Evolutionary conservation across 2,888 invertebrate species (phyloP), one percentile per base, ranked within the genome.

Genomic region (Isoperla grammatica): DNA sequence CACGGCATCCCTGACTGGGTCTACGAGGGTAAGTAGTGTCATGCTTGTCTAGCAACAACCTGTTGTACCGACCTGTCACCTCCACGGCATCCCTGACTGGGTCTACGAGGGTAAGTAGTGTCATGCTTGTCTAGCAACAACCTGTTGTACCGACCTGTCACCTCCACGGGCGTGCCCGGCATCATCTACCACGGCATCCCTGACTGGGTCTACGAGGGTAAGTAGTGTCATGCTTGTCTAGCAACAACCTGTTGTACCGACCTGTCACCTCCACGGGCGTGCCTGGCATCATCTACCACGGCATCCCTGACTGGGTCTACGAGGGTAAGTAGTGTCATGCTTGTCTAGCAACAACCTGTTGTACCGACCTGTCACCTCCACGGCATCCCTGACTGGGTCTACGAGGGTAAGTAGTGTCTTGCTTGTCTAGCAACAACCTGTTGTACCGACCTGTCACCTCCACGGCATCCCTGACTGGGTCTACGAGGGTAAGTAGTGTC

Each of bases 141-240:
- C 70, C 82, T 93, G 64, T 92, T 81, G 75, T 91, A 89, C 70
- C 84, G 87, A 67, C 72, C 76, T 17, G 69, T 91, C 37, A 90
- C 92, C 0, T 74, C 71, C 0, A 83, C 80, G 66, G 87, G 86
- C 1, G 69, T 74, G 15, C 74, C 78, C 50, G 80, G 82, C 35
- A 80, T 81, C 8, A 78, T 91, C 56, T 87, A 87, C 70, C 88
- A 95, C 72, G 95, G 94, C 23, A 83, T 93, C 9, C 90, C 94
- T 29, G 95, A 96, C 75, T 96, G 95, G 95, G 88, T 95, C 1
- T 95, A 95, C 75, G 95, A 95, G 82, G 91, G 90, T 90, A 71
- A 68, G 73, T 71, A n/a, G 29, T 11, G 37, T 3, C 45, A 57
- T 86, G 85, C 65, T 89, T 92, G 9, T 82, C 79, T 66, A 75